Conservation (phyloP, 2,888 invertebrate genomes). For the Chalcosyrphus nemorum region DNA sequence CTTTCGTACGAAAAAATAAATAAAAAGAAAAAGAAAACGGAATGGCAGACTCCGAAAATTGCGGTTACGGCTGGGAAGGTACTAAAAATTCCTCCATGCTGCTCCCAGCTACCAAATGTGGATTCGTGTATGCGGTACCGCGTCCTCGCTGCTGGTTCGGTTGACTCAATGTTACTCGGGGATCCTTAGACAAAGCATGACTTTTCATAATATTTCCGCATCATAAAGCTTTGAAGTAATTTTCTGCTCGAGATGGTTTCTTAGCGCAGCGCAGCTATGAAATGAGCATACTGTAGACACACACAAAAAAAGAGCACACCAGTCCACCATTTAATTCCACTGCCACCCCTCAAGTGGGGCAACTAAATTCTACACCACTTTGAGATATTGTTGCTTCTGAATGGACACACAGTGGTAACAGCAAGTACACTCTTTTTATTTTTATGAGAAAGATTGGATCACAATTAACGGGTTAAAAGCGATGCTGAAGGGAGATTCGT, state of each 20-base stretch:
- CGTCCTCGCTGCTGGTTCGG: conserved; percentile 9
- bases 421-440: too few relatives aligned
- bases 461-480: too few relatives aligned
- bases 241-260: conserved; percentile 74
- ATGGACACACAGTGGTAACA: conserved; percentile 45
- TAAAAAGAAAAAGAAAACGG: conserved; percentile 31
- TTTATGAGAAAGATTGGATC: too few relatives aligned
- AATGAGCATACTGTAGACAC: conserved; percentile 67
- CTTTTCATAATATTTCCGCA: conserved; percentile 75
- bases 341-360: conserved; percentile 52
- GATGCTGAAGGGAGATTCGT: too few relatives aligned
- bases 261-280: conserved; percentile 72
- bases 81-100: conserved; percentile 68
- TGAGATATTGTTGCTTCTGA: conserved; percentile 56
- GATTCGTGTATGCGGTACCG: conserved; percentile 29
- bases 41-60: conserved; percentile 63
- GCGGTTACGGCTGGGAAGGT: conserved; percentile 69
- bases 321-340: conserved; percentile 64
- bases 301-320: conserved; percentile 1
- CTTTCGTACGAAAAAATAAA: conserved; percentile 30
- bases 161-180: conserved; percentile 37
- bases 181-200: conserved; percentile 72
- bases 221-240: conserved; percentile 75
- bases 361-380: conserved; percentile 25
- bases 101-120: conserved; percentile 27